These are phyloP conservation scores for Leptobrachium ailaonicum DNA, from an alignment of 2,113 vertebrate species.

Conservation along the genomic window DNA sequence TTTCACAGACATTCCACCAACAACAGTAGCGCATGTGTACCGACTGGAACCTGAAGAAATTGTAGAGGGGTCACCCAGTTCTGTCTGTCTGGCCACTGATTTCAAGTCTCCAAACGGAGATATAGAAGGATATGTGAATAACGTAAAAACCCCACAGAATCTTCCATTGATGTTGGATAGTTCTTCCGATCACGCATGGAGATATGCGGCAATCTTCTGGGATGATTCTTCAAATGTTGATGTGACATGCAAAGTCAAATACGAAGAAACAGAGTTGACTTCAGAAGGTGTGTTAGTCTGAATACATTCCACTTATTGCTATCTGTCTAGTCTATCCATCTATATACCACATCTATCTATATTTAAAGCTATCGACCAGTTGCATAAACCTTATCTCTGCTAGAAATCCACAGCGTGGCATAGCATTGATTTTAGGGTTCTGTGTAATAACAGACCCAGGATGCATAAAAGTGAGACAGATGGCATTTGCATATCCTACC, in stretches of 20 bases:
- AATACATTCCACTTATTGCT: too few relatives aligned
- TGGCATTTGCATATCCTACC: too few relatives aligned
- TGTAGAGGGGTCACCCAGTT: background rate
- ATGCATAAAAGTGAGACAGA: too few relatives aligned
- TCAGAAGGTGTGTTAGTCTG: too few relatives aligned
- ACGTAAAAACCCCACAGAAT: fast-evolving
- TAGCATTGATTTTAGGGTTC: too few relatives aligned
- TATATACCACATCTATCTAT: too few relatives aligned
- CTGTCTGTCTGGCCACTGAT: slow-evolving; percentile 64
- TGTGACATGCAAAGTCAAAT: slow-evolving; percentile 11
- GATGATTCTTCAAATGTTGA: background rate
- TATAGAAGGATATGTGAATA: background rate
- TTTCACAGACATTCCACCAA: slow-evolving; percentile 4
- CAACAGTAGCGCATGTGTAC: slow-evolving; percentile 54
- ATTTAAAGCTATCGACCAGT: too few relatives aligned
- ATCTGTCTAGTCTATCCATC: too few relatives aligned
- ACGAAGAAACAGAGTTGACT: background rate
- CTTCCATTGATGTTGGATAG: slow-evolving; percentile 17
- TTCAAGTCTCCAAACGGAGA: slow-evolving; percentile 29
- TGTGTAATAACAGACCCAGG: too few relatives aligned
- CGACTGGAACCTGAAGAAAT: slow-evolving; percentile 30
- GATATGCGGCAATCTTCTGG: slow-evolving; percentile 59
- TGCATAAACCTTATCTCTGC: too few relatives aligned
- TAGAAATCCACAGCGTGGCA: too few relatives aligned
- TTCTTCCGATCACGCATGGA: background rate